phyloP scores from a whole-genome alignment of 2,797 vertebrate species.

The Acipenser transmontanus region DNA sequence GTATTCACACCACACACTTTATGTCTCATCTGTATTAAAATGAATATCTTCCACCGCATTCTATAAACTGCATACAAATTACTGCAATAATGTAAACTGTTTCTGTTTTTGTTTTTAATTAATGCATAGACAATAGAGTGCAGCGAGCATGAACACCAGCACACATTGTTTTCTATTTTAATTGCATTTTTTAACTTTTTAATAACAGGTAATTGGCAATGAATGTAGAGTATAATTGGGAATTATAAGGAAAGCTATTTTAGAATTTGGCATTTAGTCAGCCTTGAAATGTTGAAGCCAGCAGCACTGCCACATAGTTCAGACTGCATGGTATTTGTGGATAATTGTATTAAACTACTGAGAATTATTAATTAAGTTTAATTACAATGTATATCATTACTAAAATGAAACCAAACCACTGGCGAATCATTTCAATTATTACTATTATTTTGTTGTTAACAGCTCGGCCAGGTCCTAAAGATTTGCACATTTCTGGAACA shows the following conservation, averaged over 20 bases:
- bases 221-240: no score
- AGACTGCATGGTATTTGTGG: slow-evolving; percentile 15
- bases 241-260: slow-evolving; percentile 19
- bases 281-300: slow-evolving; percentile 41
- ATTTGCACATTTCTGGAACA: slow-evolving; percentile 14
- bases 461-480: slow-evolving; percentile 16
- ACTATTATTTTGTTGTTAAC: slow-evolving; percentile 2
- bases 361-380: slow-evolving; percentile 24
- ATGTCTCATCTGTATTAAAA: not conserved
- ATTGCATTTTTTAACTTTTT: no score
- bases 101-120: not conserved
- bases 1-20: not conserved
- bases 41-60: not conserved
- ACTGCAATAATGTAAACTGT: not conserved
- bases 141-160: not conserved
- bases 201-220: no score
- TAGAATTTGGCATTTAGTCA: slow-evolving; percentile 42
- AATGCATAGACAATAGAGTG: not conserved
- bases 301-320: slow-evolving; percentile 25
- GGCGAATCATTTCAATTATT: slow-evolving; percentile 27
- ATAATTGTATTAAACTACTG: slow-evolving; percentile 12
- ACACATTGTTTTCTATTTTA: slow-evolving; percentile 2
- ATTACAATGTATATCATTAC: slow-evolving; percentile 36
- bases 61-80: not conserved
- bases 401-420: slow-evolving; percentile 40